Percentiles rank a stretch among this genome's conserved stretches.
These are phyloP conservation scores for Nemurella pictetii DNA, from an alignment of 2,888 invertebrate genomes.

Conservation along the genomic window DNA sequence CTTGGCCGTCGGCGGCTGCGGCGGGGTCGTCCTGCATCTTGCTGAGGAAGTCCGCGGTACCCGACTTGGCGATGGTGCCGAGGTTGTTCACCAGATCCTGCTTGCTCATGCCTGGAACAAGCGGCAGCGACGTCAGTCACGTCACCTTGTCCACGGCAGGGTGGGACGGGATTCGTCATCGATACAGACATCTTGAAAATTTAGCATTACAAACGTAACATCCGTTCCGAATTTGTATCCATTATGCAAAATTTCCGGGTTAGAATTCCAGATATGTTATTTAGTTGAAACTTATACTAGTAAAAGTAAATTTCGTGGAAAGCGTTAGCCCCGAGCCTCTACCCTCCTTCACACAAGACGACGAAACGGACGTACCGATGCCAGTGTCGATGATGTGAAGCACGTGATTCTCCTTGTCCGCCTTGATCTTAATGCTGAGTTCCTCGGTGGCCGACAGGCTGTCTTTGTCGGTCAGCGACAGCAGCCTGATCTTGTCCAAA, in stretches of 20 bases:
- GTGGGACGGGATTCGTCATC: too few relatives aligned
- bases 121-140: too few relatives aligned
- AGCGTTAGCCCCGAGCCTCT: too few relatives aligned
- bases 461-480: conserved; percentile 84
- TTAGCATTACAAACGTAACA: too few relatives aligned
- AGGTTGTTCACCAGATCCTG: conserved; percentile 92
- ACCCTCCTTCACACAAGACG: too few relatives aligned
- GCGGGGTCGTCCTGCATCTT: conserved; percentile 58
- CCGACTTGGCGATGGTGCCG: conserved; percentile 97
- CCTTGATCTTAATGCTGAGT: conserved; percentile 85
- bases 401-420: conserved; percentile 88
- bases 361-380: conserved; percentile 67
- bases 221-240: too few relatives aligned
- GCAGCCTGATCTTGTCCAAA: conserved; percentile 93
- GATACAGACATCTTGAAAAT: too few relatives aligned
- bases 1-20: conserved; percentile 54
- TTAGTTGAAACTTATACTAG: too few relatives aligned
- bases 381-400: conserved; percentile 96
- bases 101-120: conserved; percentile 79
- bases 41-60: conserved; percentile 92
- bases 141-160: too few relatives aligned
- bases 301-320: too few relatives aligned
- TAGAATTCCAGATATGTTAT: too few relatives aligned
- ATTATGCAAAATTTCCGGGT: too few relatives aligned
- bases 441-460: conserved; percentile 80